These are phyloP conservation scores for Amiota communis DNA, from an alignment of 2,888 invertebrate species.

Conservation along the genomic window DNA sequence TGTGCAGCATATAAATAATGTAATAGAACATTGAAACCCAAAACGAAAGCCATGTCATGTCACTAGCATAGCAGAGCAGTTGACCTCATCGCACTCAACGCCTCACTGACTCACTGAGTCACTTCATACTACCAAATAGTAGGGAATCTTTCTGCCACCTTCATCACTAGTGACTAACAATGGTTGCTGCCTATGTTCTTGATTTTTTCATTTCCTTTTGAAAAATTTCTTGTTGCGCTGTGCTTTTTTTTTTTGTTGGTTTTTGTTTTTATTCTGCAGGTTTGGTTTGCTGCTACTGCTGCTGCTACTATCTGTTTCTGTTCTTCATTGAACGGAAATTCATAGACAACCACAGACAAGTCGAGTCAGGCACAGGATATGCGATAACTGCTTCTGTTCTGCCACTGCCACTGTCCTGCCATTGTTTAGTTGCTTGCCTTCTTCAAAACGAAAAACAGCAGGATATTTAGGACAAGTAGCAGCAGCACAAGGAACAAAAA, in stretches of 20 bases:
- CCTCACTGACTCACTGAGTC: background rate
- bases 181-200: background rate
- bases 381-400: constrained; percentile 22
- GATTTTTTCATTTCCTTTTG: constrained; percentile 10
- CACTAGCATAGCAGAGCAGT: constrained; percentile 6
- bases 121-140: too few species aligned
- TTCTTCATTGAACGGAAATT: constrained; percentile 4
- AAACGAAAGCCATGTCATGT: constrained; percentile 3
- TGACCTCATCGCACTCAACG: background rate
- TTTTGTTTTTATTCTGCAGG: background rate
- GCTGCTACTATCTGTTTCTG: constrained; percentile 7
- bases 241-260: background rate
- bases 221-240: background rate
- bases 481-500: background rate
- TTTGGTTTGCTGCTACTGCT: constrained; percentile 8
- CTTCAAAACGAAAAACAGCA: background rate
- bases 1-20: constrained; percentile 62
- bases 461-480: background rate
- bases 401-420: too few species aligned
- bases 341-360: constrained; percentile 16
- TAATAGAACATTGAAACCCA: constrained; percentile 33
- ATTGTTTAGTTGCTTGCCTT: background rate
- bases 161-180: background rate
- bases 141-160: background rate
- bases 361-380: constrained; percentile 27